Evolutionary conservation across 2,113 vertebrate genomes (phyloP).

Genomic region (Lepus europaeus): DNA sequence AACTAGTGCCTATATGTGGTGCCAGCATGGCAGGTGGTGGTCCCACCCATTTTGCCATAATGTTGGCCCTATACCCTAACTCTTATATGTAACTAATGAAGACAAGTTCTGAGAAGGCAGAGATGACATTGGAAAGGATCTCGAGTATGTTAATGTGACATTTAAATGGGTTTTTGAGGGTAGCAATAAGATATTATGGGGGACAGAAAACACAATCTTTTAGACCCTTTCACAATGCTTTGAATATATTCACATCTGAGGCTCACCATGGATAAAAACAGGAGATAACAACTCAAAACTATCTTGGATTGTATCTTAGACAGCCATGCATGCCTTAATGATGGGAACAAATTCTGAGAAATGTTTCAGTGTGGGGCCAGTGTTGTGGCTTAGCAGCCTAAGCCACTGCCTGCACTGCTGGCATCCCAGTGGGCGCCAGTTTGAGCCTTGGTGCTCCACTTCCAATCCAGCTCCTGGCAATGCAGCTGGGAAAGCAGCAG

Average conservation of each 20-base stretch:
- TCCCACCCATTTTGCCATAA: too few relatives aligned
- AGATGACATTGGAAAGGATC: not conserved
- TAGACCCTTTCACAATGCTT: not conserved
- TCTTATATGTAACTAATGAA: constrained; percentile 12
- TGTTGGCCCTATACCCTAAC: not conserved
- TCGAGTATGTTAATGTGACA: not conserved
- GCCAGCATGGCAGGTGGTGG: too few relatives aligned
- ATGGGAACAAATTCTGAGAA: too few relatives aligned
- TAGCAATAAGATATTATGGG: not conserved
- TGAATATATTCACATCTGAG: not conserved
- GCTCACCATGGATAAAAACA: not conserved
- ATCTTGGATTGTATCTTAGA: not conserved
- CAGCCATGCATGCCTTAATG: too few relatives aligned
- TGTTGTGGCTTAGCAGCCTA: too few relatives aligned
- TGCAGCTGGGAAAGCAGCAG: too few relatives aligned
- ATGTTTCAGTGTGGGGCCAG: too few relatives aligned
- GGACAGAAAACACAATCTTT: not conserved
- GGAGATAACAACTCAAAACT: not conserved
- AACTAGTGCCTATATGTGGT: too few relatives aligned
- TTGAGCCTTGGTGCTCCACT: too few relatives aligned
- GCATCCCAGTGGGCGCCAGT: too few relatives aligned
- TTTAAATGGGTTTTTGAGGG: not conserved
- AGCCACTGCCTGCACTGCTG: too few relatives aligned
- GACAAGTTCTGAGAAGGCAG: not conserved
- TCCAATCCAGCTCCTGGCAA: too few relatives aligned